Percentiles rank a stretch among this genome's conserved stretches.
phyloP scores from a whole-genome alignment of 2,113 vertebrate species.

The Aptenodytes patagonicus region DNA sequence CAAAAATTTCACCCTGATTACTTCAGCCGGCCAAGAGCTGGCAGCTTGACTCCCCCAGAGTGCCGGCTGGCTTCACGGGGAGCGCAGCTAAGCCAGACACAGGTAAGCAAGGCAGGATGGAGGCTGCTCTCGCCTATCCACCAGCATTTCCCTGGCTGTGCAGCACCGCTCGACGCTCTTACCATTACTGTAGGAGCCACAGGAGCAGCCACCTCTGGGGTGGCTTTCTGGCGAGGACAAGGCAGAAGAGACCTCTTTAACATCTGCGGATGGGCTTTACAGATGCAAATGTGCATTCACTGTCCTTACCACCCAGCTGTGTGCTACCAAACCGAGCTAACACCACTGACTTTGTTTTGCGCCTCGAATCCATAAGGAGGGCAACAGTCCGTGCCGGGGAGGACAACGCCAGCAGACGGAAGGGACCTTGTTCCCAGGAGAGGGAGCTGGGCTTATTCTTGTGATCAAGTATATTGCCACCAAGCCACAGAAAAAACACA shows the following conservation, averaged over 20 bases:
- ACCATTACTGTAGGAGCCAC: background rate
- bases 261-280: background rate
- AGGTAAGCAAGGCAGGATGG: background rate
- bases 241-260: background rate
- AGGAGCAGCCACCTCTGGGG: background rate
- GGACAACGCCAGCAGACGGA: background rate
- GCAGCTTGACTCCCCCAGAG: background rate
- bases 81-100: background rate
- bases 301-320: background rate
- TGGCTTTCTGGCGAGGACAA: background rate
- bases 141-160: background rate
- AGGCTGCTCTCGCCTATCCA: background rate
- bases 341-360: background rate
- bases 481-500: background rate
- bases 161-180: background rate
- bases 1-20: background rate
- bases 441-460: background rate
- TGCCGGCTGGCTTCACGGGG: background rate
- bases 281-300: background rate
- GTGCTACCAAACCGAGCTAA: background rate
- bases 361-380: background rate
- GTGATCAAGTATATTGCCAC: background rate
- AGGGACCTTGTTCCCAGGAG: background rate
- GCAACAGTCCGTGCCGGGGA: rapidly evolving
- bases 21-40: background rate